A percentile compares a stretch with the other conserved stretches of the same genome.
phyloP scores from a whole-genome alignment of 1,140 invertebrate species.

The Zaprionus inermis region DNA sequence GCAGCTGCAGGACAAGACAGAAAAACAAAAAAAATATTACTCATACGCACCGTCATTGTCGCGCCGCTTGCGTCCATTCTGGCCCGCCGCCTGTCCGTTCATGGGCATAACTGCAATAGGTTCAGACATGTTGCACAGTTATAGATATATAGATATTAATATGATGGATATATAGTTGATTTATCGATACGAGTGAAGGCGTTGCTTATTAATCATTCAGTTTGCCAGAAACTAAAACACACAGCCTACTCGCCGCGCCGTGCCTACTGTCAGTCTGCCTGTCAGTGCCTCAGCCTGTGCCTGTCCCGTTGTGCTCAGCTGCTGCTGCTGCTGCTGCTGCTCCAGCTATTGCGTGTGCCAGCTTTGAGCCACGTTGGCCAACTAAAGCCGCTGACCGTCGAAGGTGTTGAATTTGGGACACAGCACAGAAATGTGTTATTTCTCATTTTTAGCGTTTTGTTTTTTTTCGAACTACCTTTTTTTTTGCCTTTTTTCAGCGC shows the following conservation, averaged over 20 bases:
- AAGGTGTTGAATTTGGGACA: conserved; percentile 80
- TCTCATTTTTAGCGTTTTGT: conserved; percentile 25
- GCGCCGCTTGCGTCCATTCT: conserved; percentile 69
- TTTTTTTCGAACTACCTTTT: not conserved
- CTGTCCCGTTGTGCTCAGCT: too few relatives aligned
- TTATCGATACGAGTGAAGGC: conserved; percentile 13
- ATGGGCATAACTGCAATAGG: conserved; percentile 78
- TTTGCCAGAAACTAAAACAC: not conserved
- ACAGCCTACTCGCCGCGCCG: conserved; percentile 28
- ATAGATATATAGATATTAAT: conserved; percentile 13
- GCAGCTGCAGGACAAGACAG: too few relatives aligned
- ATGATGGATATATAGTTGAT: not conserved
- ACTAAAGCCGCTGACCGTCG: conserved; percentile 61
- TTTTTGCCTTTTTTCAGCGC: conserved; percentile 6
- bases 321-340: not conserved
- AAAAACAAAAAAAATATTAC: conserved; percentile 28
- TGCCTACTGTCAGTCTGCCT: not conserved
- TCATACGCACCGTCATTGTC: conserved; percentile 77
- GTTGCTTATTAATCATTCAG: conserved; percentile 29
- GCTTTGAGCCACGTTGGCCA: conserved; percentile 70
- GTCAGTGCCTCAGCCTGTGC: too few relatives aligned
- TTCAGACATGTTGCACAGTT: conserved; percentile 30
- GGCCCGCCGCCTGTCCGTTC: conserved; percentile 75
- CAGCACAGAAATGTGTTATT: conserved; percentile 54
- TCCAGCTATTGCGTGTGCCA: conserved; percentile 60